These are phyloP conservation scores for Stegana nigrithorax DNA, from an alignment of 2,888 invertebrate genomes.

Conservation along the genomic window DNA sequence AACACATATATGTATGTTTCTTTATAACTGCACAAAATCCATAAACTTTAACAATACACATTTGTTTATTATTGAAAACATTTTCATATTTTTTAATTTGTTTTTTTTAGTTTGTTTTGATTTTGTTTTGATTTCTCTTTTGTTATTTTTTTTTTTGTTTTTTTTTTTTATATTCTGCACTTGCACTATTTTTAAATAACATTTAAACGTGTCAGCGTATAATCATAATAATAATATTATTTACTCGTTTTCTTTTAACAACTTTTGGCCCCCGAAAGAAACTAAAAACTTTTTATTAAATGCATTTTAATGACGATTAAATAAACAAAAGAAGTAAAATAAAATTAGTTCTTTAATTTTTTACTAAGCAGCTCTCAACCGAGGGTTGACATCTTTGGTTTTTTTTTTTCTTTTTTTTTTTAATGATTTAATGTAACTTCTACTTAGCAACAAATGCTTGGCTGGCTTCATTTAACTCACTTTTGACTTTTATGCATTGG, in stretches of 20 bases:
- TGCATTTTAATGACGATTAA: conserved; percentile 49
- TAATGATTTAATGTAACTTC: no score
- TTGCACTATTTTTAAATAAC: conserved; percentile 44
- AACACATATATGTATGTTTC: conserved; percentile 16
- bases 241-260: conserved; percentile 28
- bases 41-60: conserved; percentile 65
- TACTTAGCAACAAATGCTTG: neutral
- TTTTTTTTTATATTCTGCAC: conserved; percentile 32
- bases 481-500: no score
- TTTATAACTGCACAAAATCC: conserved; percentile 48
- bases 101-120: conserved; percentile 16
- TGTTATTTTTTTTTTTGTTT: conserved; percentile 17
- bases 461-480: neutral
- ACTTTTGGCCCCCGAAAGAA: conserved; percentile 68
- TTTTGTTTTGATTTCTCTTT: conserved; percentile 1
- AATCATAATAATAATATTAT: conserved; percentile 41
- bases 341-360: conserved; percentile 12
- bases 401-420: neutral
- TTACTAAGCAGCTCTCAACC: conserved; percentile 34
- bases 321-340: conserved; percentile 34
- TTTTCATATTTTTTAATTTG: conserved; percentile 4
- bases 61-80: conserved; percentile 12
- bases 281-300: conserved; percentile 46
- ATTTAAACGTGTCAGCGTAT: conserved; percentile 33
- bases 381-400: no score